phyloP scores from a whole-genome alignment of 1,140 invertebrate species.

The Euschistus heros region DNA sequence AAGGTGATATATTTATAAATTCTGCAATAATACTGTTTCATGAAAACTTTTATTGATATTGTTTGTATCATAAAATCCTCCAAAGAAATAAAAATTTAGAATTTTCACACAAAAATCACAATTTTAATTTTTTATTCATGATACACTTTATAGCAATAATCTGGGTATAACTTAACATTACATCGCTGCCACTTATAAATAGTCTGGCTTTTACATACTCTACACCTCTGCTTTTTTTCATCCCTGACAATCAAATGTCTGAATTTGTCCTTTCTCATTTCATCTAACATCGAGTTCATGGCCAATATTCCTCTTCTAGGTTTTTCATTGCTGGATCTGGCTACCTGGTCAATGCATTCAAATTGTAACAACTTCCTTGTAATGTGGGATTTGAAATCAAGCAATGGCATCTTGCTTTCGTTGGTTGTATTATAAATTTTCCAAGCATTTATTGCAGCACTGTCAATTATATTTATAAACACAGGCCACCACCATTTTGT shows the following conservation, averaged over 20 bases:
- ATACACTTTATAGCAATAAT: constrained; percentile 2
- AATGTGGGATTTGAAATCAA: constrained; percentile 18
- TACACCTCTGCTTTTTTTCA: constrained; percentile 6
- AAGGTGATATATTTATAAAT: too few relatives aligned
- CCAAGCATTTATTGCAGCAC: constrained; percentile 30
- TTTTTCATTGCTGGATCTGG: neutral
- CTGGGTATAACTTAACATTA: constrained; percentile 7
- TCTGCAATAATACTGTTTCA: too few relatives aligned
- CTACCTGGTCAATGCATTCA: neutral
- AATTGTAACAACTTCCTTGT: neutral
- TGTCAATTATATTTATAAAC: constrained; percentile 30
- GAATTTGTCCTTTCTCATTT: constrained; percentile 7
- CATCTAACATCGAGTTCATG: constrained; percentile 5
- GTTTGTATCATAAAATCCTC: too few relatives aligned
- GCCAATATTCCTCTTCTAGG: neutral
- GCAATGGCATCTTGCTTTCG: constrained; percentile 13
- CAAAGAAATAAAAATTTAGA: neutral
- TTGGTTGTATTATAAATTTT: constrained; percentile 19
- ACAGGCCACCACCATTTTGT: constrained; percentile 33
- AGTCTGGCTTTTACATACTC: constrained; percentile 5
- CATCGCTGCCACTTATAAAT: constrained; percentile 14
- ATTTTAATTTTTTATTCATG: constrained; percentile 10
- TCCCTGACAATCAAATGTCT: constrained; percentile 11
- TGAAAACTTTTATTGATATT: too few relatives aligned
- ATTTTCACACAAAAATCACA: constrained; percentile 10